These are phyloP conservation scores for Petrocephalus schoutedeni DNA, from an alignment of 2,797 vertebrate species.

Conservation along the genomic window DNA sequence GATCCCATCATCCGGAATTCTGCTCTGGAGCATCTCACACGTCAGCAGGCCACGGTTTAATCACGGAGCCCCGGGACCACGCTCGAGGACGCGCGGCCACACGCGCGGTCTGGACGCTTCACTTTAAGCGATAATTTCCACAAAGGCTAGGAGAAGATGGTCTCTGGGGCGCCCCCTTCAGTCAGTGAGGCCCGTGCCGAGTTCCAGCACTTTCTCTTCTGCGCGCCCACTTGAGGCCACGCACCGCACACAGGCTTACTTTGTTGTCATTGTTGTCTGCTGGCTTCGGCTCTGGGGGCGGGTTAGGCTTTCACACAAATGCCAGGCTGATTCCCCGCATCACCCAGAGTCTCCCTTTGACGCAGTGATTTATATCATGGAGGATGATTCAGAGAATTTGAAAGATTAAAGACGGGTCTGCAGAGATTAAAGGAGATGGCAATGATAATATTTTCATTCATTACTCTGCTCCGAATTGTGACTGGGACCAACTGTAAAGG, in stretches of 20 bases:
- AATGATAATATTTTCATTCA: constrained; percentile 56
- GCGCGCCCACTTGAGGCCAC: not conserved
- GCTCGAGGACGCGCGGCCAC: not conserved
- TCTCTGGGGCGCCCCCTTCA: not conserved
- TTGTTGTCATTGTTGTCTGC: constrained; percentile 23
- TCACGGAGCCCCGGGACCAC: not conserved
- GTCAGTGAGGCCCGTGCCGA: not conserved
- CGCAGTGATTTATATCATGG: constrained; percentile 59
- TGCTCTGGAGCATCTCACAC: not conserved
- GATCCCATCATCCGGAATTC: not conserved
- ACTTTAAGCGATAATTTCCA: not conserved
- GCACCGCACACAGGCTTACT: not conserved
- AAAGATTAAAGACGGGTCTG: constrained; percentile 64
- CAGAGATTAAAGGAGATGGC: constrained; percentile 65
- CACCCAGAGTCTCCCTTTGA: constrained; percentile 28
- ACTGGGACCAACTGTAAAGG: not conserved
- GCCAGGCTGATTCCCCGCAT: not conserved
- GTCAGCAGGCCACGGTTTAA: not conserved
- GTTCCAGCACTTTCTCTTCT: not conserved
- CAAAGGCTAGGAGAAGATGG: not conserved
- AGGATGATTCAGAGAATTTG: constrained; percentile 48
- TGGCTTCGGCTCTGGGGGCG: constrained; percentile 24
- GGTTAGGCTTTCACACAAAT: constrained; percentile 54
- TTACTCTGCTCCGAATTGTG: constrained; percentile 47
- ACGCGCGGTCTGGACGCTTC: not conserved